Percentiles rank a stretch among this genome's conserved stretches.
Conservation (phyloP, 2,797 vertebrate species). For the Emys orbicularis region DNA sequence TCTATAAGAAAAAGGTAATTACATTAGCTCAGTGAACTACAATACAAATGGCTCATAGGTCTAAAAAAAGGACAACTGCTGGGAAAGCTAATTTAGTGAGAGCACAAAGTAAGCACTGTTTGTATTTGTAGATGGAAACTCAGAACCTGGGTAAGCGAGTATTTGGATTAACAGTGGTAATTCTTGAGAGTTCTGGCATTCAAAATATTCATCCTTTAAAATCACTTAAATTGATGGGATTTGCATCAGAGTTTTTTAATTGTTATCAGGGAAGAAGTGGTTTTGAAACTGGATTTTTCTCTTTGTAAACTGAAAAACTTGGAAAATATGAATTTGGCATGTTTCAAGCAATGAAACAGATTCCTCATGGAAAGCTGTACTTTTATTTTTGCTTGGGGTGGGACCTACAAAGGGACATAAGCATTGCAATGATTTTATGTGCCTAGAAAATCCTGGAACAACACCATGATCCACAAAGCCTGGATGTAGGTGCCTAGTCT, state of each 20-base stretch:
- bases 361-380: neutral
- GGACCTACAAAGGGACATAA: neutral
- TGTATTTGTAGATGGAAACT: neutral
- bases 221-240: neutral
- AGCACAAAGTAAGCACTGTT: neutral
- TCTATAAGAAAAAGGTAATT: neutral
- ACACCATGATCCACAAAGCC: neutral
- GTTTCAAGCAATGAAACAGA: neutral
- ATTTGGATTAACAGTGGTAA: neutral
- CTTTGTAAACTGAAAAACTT: neutral
- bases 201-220: neutral
- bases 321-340: neutral
- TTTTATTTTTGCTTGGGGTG: neutral
- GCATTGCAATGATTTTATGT: neutral
- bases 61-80: neutral
- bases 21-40: neutral
- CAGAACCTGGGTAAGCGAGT: neutral
- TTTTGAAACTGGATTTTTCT: neutral
- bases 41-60: neutral
- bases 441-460: neutral
- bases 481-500: neutral
- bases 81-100: neutral
- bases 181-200: neutral
- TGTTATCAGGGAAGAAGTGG: neutral
- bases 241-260: neutral